Base-by-base conservation (phyloP, 2,113 vertebrate genomes). In the Hydrolagus affinis region DNA sequence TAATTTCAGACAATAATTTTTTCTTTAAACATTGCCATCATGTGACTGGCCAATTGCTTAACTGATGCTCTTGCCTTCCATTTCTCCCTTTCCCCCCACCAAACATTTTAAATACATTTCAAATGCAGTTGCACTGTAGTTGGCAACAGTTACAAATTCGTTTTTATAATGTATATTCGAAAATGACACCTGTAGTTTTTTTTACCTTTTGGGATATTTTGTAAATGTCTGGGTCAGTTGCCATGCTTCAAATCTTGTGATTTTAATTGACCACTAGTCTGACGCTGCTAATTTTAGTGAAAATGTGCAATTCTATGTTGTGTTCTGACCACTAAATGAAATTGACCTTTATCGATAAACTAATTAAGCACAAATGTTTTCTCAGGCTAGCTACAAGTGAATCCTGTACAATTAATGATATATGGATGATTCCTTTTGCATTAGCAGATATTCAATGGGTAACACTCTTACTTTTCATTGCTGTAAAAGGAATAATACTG, bases 271-370 rank as follows among this genome's bases (percentile, higher is more conserved):
- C 28, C 62, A 66, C 59, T 83, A 25, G 60, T 92, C 89, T 90
- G 92, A 92, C 92, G 93, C 92, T 94, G 92, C 93, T 93, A 91
- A 88, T 91, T 91, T 91, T 93, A 90, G 91, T 93, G 91, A 92
- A 90, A 90, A 91, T 91, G 91, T 94, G 92, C 92, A 93, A 93
- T 94, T 91, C 86, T 87, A 90, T 94, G 92, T 93, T 92, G 91
- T 92, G 91, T 88, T 88, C 69, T 87, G 88, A 86, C 88, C 89
- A 89, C 92, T 91, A 93, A 93, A 92, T 90, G 92, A 59, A 83
- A 83, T 59, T 83, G 62, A 83, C 78, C 59, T 60, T 64, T 64
- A 80, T 80, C 64, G 23, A 64, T 23, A 66, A 66, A 83, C 14
- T 14, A 66, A 66, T 66, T 66, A 83, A 83, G 78, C 78, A 83